Conservation (phyloP, 1,140 invertebrate genomes). For the Drosophila nasuta region DNA sequence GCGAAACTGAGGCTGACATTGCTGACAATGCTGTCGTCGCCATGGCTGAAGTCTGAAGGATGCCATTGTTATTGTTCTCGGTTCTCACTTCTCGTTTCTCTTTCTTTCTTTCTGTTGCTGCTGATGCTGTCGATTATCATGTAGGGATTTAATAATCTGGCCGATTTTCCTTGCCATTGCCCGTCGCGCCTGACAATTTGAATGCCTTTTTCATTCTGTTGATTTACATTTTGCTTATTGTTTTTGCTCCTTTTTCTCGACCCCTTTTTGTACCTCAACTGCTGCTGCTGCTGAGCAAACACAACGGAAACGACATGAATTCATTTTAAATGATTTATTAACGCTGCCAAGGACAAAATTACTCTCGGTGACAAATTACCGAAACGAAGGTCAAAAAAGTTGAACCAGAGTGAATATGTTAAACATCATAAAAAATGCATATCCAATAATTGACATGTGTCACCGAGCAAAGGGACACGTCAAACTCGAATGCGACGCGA, state of each 20-base stretch:
- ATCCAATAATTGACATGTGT: constrained; percentile 56
- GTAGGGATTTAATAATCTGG: constrained; percentile 76
- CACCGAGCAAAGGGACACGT: constrained; percentile 22
- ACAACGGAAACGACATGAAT: constrained; percentile 47
- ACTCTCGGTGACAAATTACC: constrained; percentile 21
- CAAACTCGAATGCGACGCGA: background rate
- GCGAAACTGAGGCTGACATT: constrained; percentile 56
- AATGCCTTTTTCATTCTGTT: constrained; percentile 58
- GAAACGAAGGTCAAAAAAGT: constrained; percentile 32
- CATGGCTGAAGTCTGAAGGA: constrained; percentile 35
- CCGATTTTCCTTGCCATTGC: constrained; percentile 30
- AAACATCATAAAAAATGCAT: constrained; percentile 63
- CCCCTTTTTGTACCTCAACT: background rate
- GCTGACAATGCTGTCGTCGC: constrained; percentile 63
- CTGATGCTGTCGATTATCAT: constrained; percentile 58
- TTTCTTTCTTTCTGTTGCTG: background rate
- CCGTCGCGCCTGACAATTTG: constrained; percentile 52
- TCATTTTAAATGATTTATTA: constrained; percentile 60
- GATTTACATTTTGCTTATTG: constrained; percentile 69
- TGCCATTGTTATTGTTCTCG: constrained; percentile 24
- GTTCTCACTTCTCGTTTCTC: background rate
- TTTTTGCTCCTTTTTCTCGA: constrained; percentile 21
- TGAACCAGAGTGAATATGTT: constrained; percentile 19
- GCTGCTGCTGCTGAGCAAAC: constrained; percentile 32
- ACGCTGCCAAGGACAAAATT: constrained; percentile 51